Base-by-base conservation (phyloP, 2,113 vertebrate species). In the Donacobius atricapilla region DNA sequence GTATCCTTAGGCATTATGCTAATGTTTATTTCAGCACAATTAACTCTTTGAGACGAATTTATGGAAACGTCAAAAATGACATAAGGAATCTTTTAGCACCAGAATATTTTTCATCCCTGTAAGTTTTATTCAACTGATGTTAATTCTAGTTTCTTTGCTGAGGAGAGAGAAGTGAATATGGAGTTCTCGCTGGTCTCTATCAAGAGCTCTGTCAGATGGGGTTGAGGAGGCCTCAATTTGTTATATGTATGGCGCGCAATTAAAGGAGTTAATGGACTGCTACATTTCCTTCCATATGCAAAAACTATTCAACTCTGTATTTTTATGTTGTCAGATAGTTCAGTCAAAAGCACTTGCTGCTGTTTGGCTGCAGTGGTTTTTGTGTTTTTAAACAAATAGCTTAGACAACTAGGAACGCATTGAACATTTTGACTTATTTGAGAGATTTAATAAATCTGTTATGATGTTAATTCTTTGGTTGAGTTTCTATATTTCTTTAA, bases 11-110 rank as follows among this genome's bases (percentile, higher is more conserved):
- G 95, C 51, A 89, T 95, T 94, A 91, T 94, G 79, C 87, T 98
- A 94, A 93, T 97, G 78, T 96, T 97, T 97, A 93, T 96, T 97
- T 87, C 78, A 93, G 50, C 48, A 95, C 94, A 96, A 76, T 95
- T 97, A 96, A 96, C 75, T 94, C 83, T 95, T 95, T 89, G 79
- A 93, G 84, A 35, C 9, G 31, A 45, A 69, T 76, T 56, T 48
- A 65, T 87, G 27, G 93, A 93, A 79, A 90, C 8, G 22, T 19
- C 48, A 75, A 89, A 92, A 45, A 66, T 87, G 16, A 69, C 40
- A 35, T 83, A 61, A 54, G 12, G 39, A 92, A 89, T 69, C 48
- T 79, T 81, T 77, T 66, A 19, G 28, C 16, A 73, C 31, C 15
- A 68, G 50, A 73, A 30, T 90, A 68, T 78, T 82, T 94, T 91